Evolutionary conservation across 2,113 vertebrate genomes (phyloP).

Genomic region (Ceyx melanurus): DNA sequence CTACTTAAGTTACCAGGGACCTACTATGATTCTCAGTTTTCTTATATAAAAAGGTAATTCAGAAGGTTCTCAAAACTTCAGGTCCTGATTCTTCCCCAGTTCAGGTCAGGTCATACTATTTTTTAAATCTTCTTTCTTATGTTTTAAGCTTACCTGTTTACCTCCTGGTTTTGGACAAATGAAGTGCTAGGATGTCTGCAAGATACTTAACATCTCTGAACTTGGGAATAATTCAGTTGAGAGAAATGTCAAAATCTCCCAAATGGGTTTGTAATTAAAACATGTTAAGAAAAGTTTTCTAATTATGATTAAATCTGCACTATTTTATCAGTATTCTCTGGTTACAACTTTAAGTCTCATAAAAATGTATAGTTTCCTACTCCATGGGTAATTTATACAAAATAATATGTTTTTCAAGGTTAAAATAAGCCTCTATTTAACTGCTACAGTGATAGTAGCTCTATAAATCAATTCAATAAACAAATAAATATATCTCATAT

Average conservation of each 20-base stretch:
- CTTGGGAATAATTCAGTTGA: neutral
- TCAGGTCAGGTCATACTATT: neutral
- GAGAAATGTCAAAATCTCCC: neutral
- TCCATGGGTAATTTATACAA: neutral
- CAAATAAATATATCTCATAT: neutral
- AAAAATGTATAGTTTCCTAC: neutral
- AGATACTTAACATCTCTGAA: neutral
- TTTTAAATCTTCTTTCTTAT: neutral
- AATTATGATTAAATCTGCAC: neutral
- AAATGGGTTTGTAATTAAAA: neutral
- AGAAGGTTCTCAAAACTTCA: constrained; percentile 12
- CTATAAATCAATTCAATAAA: neutral
- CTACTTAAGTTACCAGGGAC: neutral
- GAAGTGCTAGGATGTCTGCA: neutral
- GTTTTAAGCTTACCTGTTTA: neutral
- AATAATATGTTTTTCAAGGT: neutral
- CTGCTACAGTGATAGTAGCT: neutral
- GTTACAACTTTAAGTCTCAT: neutral
- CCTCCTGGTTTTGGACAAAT: constrained; percentile 6
- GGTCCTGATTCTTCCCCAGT: neutral
- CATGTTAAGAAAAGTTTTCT: neutral
- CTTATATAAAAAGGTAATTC: neutral
- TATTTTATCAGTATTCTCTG: neutral
- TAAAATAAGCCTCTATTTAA: neutral
- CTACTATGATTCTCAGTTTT: neutral